Conservation (phyloP, 2,797 vertebrate genomes). For the Poliocrania exsul region DNA sequence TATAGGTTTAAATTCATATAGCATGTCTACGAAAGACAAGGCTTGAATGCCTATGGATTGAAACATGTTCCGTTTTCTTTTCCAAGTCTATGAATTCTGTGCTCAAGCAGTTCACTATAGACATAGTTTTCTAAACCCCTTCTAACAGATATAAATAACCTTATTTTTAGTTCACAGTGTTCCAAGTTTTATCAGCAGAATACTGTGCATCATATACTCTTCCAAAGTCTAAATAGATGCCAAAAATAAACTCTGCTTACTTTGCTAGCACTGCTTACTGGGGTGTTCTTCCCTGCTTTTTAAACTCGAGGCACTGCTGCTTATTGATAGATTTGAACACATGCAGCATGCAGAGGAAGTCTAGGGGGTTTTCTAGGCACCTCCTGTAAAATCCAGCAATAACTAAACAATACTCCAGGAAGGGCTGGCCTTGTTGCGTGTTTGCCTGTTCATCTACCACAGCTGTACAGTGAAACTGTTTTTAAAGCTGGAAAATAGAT, state of each 20-base stretch:
- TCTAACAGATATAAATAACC: background rate
- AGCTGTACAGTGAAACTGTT: background rate
- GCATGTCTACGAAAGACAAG: background rate
- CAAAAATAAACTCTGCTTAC: background rate
- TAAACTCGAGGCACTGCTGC: background rate
- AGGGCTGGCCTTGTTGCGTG: background rate
- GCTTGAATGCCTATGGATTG: background rate
- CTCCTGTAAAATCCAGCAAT: background rate
- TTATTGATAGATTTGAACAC: background rate
- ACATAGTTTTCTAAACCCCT: background rate
- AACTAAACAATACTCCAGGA: background rate
- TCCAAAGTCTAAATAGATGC: background rate
- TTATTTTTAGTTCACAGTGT: background rate
- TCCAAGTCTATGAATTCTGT: background rate
- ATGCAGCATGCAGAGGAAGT: background rate
- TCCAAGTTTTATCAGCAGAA: slow-evolving; percentile 4
- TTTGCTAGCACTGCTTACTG: background rate
- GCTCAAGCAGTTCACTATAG: background rate
- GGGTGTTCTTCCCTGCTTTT: background rate
- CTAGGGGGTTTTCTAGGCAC: background rate
- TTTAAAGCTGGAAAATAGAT: background rate
- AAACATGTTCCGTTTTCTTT: background rate
- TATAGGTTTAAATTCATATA: background rate
- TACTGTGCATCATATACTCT: background rate
- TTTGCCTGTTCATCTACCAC: background rate